phyloP scores from a whole-genome alignment of 2,113 vertebrate species.

The Cyprinodon brontotheroides region DNA sequence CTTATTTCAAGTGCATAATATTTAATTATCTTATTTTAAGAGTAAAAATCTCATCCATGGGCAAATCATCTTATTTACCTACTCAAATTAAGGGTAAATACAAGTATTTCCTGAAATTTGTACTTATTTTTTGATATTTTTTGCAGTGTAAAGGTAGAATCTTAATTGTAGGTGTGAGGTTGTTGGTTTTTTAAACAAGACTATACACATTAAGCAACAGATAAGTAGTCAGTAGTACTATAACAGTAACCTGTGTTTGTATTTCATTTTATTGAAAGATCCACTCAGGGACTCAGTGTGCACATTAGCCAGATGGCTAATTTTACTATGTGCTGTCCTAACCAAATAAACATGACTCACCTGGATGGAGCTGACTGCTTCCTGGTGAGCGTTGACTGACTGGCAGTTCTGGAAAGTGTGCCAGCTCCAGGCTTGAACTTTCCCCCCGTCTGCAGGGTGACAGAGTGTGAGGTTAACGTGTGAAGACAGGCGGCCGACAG shows the following conservation, averaged over 20 bases:
- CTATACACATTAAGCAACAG: no score
- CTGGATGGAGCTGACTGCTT: conserved; percentile 80
- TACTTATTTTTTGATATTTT: no score
- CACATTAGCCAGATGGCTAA: background rate
- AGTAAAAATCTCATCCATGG: no score
- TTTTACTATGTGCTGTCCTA: background rate
- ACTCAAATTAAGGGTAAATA: no score
- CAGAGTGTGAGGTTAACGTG: conserved; percentile 61
- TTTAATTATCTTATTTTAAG: no score
- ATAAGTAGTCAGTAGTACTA: no score
- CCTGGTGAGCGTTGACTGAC: conserved; percentile 79
- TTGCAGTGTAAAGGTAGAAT: no score
- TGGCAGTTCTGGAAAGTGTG: conserved; percentile 78
- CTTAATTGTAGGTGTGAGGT: no score
- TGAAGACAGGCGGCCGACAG: conserved; percentile 61
- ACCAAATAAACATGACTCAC: conserved; percentile 45
- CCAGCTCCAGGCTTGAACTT: conserved; percentile 84
- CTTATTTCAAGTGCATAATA: no score
- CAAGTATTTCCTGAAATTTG: no score
- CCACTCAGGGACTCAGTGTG: background rate
- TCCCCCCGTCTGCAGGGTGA: conserved; percentile 80
- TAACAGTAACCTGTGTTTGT: background rate
- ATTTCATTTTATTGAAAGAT: background rate
- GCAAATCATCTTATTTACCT: no score
- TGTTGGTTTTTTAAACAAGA: no score